A percentile compares a stretch with the other conserved stretches of the same genome.
Conservation (phyloP, 2,113 vertebrate genomes). For the Charadrius vociferus region DNA sequence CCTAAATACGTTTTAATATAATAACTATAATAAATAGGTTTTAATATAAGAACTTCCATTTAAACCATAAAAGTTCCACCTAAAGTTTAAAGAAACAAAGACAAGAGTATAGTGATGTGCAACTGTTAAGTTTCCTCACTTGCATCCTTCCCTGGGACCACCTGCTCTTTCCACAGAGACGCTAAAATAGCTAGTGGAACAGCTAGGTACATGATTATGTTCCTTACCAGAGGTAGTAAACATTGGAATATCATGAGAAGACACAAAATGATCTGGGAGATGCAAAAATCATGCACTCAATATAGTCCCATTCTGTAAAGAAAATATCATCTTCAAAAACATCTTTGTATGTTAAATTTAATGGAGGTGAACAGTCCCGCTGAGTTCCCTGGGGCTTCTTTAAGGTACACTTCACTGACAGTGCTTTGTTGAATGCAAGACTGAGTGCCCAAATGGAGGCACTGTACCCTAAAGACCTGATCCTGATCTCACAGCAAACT, state of each 20-base stretch:
- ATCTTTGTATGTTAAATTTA: background rate
- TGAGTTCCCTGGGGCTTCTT: background rate
- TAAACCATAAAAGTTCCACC: background rate
- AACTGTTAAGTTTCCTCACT: background rate
- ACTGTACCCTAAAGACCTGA: background rate
- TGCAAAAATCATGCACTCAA: background rate
- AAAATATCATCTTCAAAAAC: background rate
- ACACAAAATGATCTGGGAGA: background rate
- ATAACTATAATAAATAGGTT: background rate
- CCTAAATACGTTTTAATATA: background rate
- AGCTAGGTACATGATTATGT: background rate
- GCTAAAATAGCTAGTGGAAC: background rate
- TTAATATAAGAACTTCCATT: background rate
- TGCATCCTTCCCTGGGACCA: background rate
- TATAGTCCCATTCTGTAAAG: background rate
- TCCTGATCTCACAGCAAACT: background rate
- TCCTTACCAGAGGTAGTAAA: background rate
- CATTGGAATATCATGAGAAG: background rate
- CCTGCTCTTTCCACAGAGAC: background rate
- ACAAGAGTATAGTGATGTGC: background rate
- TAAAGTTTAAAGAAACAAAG: background rate
- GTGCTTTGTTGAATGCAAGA: background rate
- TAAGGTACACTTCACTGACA: background rate
- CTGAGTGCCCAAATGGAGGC: background rate
- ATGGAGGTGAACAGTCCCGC: background rate